Conservation (phyloP, 2,888 invertebrate species). For the Ennomos quercinarius region DNA sequence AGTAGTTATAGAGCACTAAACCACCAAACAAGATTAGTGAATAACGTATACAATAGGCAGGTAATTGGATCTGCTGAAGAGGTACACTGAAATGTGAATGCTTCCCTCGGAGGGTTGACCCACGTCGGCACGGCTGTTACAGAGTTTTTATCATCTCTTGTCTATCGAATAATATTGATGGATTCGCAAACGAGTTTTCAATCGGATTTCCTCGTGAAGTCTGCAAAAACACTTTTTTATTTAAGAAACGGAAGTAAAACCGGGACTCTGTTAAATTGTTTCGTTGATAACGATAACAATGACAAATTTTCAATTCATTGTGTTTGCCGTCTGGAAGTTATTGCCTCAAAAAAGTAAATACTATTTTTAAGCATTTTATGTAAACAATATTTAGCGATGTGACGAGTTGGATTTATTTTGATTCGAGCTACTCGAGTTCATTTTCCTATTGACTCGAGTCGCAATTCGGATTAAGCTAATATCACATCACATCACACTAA, state of each 20-base stretch:
- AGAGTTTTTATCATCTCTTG: slow-evolving; percentile 46
- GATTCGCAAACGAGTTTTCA: slow-evolving; percentile 50
- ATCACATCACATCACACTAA: no score
- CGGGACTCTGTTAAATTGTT: slow-evolving; percentile 26
- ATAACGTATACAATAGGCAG: slow-evolving; percentile 50
- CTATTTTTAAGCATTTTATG: no score
- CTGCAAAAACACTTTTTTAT: slow-evolving; percentile 34
- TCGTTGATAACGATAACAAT: slow-evolving; percentile 29
- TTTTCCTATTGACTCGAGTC: no score
- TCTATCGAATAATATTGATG: slow-evolving; percentile 54
- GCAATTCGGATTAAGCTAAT: no score
- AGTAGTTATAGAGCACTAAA: slow-evolving; percentile 31
- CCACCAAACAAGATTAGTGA: slow-evolving; percentile 47
- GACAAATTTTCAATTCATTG: slow-evolving; percentile 29
- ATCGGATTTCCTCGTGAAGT: slow-evolving; percentile 46
- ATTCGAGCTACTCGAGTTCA: no score
- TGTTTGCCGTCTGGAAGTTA: slow-evolving; percentile 26
- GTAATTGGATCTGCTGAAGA: slow-evolving; percentile 50
- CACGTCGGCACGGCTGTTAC: slow-evolving; percentile 27
- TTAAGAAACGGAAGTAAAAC: slow-evolving; percentile 20
- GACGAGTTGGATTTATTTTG: no score
- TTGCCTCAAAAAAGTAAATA: background rate
- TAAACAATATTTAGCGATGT: no score
- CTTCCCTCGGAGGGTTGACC: slow-evolving; percentile 41
- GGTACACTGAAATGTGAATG: slow-evolving; percentile 45